Base-by-base conservation (phyloP, 1,140 invertebrate genomes). In the Nephila pilipes region DNA sequence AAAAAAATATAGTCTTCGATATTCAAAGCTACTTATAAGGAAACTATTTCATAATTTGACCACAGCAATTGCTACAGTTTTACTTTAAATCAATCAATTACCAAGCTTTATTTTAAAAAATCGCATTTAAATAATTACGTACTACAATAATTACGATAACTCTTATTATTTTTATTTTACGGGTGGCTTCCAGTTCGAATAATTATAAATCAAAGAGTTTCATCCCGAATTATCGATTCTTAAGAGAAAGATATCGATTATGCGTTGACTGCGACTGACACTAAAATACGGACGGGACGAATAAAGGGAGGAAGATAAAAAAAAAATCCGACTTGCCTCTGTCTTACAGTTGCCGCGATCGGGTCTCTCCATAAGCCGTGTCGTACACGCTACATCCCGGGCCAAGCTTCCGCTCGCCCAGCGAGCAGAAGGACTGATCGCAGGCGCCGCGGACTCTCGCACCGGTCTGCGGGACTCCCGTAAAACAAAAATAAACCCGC, bases 401-500 rank as follows among this genome's bases (percentile, higher is more conserved):
- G 36, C 25, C 10, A 60, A 85, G 29, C 55, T 55, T 18, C 25
- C 83, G n/a, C 83, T 58, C 55, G 16, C 55, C 18, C 38, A 32
- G 54, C 55, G 54, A 32, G 29, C 29, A 75, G 16, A 18, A 25
- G 65, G 65, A 75, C 69, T 75, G 69, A 75, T 75, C 69, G 18
- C 14, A 25, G 32, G 69, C 29, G 29, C 16, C 25, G 25, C 36
- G 69, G 32, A 46, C 46, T 46, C 46, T 46, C 46, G 46, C 46
- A 32, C 69, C 29, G 29, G 69, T 75, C 69, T 75, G 69, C 10
- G 69, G 69, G 69, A 75, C 25, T 75, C 32, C 63, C 69, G 69
- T 75, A 75, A 75, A 75, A 75, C 80, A 55, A 54, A 54, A 65
- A 29, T 87, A 36, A 60, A 65, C 60, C 58, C 32, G 60, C 85